Conservation (phyloP, 2,888 invertebrate genomes). For the Agrotis puta region DNA sequence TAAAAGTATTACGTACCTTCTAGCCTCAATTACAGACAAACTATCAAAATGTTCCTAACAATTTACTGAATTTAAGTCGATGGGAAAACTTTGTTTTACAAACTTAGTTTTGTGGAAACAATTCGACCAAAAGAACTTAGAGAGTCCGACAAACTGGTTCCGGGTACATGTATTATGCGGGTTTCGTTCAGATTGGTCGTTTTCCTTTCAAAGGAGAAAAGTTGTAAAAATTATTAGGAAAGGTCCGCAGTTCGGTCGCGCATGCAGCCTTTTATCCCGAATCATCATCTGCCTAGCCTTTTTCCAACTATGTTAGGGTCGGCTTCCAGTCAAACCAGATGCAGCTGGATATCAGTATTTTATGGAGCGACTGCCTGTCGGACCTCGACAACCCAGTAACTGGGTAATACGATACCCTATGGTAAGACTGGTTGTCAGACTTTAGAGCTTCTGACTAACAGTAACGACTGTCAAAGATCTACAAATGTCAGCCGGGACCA, state of each 20-base stretch:
- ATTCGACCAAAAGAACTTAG: slow-evolving; percentile 35
- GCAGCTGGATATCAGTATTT: too few species aligned
- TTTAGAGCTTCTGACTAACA: too few species aligned
- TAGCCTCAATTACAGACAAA: slow-evolving; percentile 30
- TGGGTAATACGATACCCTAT: too few species aligned
- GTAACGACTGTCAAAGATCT: too few species aligned
- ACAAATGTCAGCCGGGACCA: too few species aligned
- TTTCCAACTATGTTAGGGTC: too few species aligned
- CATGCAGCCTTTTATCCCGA: slow-evolving; percentile 58
- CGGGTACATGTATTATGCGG: slow-evolving; percentile 45
- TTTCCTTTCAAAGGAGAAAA: slow-evolving; percentile 45
- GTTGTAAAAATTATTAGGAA: slow-evolving; percentile 52
- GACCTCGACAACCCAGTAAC: too few species aligned
- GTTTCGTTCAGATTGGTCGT: slow-evolving; percentile 31
- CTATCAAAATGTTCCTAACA: slow-evolving; percentile 44
- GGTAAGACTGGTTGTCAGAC: too few species aligned
- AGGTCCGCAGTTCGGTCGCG: slow-evolving; percentile 43
- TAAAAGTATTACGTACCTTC: slow-evolving; percentile 6
- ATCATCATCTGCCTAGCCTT: too few species aligned
- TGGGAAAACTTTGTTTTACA: slow-evolving; percentile 45
- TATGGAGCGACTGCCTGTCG: too few species aligned
- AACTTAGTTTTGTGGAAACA: slow-evolving; percentile 45
- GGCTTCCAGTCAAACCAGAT: too few species aligned
- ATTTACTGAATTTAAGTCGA: slow-evolving; percentile 45
- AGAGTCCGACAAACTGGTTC: slow-evolving; percentile 35